phyloP scores from a whole-genome alignment of 2,888 invertebrate species.

The Biston stratarius region DNA sequence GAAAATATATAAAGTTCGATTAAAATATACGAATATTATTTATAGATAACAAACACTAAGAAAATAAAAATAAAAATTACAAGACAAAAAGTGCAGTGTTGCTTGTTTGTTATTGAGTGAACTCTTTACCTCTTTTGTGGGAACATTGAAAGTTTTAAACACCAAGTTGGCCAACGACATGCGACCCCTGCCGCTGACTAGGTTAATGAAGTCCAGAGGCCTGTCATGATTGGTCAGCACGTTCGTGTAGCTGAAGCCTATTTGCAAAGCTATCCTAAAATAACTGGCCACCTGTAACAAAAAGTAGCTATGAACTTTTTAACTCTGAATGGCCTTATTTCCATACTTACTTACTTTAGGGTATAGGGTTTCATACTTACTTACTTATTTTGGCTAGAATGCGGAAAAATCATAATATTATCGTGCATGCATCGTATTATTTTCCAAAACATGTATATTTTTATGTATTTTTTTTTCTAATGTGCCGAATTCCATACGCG shows the following conservation, averaged over 20 bases:
- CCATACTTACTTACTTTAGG: too few relatives aligned
- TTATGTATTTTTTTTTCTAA: too few relatives aligned
- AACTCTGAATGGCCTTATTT: not conserved
- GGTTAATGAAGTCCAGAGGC: slow-evolving; percentile 78
- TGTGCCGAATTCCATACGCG: too few relatives aligned
- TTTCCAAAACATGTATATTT: too few relatives aligned
- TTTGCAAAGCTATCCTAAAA: slow-evolving; percentile 79
- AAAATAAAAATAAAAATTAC: too few relatives aligned
- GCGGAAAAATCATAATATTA: too few relatives aligned
- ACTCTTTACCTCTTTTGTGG: slow-evolving; percentile 71
- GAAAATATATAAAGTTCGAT: slow-evolving; percentile 14
- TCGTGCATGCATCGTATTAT: too few relatives aligned
- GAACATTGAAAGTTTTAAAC: slow-evolving; percentile 79
- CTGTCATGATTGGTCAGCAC: slow-evolving; percentile 79
- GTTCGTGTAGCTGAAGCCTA: slow-evolving; percentile 77
- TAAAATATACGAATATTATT: not conserved
- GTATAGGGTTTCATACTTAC: too few relatives aligned
- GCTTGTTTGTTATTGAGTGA: too few relatives aligned
- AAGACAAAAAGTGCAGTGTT: too few relatives aligned
- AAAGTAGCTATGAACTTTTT: not conserved
- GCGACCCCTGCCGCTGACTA: slow-evolving; percentile 77
- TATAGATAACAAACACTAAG: not conserved
- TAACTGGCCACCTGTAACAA: slow-evolving; percentile 71
- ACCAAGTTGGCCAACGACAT: slow-evolving; percentile 81
- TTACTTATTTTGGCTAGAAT: too few relatives aligned